Evolutionary conservation across 2,113 vertebrate species (phyloP).

Genomic region (Glaucomys volans): DNA sequence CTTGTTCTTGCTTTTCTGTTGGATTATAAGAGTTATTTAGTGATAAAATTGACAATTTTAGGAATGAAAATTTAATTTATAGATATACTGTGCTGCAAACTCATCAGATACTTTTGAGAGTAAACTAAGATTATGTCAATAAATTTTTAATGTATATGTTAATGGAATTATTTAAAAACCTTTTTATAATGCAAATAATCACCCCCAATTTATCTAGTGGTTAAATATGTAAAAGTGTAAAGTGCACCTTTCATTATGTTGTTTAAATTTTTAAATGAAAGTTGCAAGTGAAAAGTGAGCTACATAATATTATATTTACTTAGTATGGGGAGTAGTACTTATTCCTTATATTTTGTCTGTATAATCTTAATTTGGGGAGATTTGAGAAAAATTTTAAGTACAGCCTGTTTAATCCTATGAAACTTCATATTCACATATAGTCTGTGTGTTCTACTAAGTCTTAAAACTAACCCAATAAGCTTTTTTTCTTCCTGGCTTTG

Average conservation of each 20-base stretch:
- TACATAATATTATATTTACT: neutral
- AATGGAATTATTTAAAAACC: conserved; percentile 28
- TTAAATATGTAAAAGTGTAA: conserved; percentile 19
- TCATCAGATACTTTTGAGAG: neutral
- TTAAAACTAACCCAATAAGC: conserved; percentile 86
- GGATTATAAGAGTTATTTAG: neutral
- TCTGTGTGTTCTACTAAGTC: conserved; percentile 49
- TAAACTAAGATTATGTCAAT: conserved; percentile 51
- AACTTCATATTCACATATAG: conserved; percentile 22
- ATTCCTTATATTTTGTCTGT: neutral
- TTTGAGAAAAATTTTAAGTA: conserved; percentile 24
- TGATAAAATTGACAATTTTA: conserved; percentile 30
- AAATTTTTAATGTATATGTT: neutral
- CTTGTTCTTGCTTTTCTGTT: neutral
- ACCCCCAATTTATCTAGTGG: neutral
- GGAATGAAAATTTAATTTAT: neutral
- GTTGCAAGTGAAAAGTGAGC: conserved; percentile 18
- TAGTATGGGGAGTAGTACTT: neutral
- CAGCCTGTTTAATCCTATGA: conserved; percentile 52
- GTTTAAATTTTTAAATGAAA: conserved; percentile 44
- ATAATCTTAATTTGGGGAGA: neutral
- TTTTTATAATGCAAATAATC: conserved; percentile 28
- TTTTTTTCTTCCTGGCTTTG: conserved; percentile 90
- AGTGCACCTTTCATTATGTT: neutral
- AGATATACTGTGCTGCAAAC: neutral